A percentile compares a stretch with the other conserved stretches of the same genome.
Conservation (phyloP, 2,888 invertebrate genomes). For the Lasioglossum leucozonium region DNA sequence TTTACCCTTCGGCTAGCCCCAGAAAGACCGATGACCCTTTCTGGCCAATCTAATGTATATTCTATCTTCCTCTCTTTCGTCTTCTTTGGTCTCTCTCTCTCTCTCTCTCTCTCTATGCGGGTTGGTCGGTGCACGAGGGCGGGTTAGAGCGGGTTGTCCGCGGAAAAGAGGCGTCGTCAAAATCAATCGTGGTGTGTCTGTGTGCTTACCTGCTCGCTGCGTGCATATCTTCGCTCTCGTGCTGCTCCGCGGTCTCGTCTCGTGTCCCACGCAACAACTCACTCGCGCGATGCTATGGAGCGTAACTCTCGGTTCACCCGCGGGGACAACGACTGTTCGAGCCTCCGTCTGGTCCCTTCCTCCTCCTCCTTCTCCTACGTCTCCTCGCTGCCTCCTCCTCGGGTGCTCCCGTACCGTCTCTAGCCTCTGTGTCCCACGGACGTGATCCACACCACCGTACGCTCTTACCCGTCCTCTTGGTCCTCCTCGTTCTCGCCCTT, state of each 20-base stretch:
- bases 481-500: neutral
- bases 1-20: neutral
- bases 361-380: neutral
- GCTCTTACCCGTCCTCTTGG: neutral
- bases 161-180: slow-evolving; percentile 54
- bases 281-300: slow-evolving; percentile 37
- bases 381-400: neutral
- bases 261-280: slow-evolving; percentile 25
- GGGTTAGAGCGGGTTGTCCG: slow-evolving; percentile 10
- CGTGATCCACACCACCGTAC: neutral
- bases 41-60: neutral
- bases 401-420: neutral
- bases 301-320: slow-evolving; percentile 3
- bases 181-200: slow-evolving; percentile 53
- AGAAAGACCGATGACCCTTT: neutral
- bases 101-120: neutral
- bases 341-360: slow-evolving; percentile 9
- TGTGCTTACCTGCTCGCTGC: slow-evolving; percentile 48
- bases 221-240: slow-evolving; percentile 48
- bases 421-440: neutral
- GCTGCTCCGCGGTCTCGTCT: slow-evolving; percentile 37
- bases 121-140: slow-evolving; percentile 17
- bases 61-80: neutral
- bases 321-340: slow-evolving; percentile 12
- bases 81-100: neutral